Evolutionary conservation across 2,797 vertebrate species (phyloP).

Genomic region (Hemibagrus guttatus): DNA sequence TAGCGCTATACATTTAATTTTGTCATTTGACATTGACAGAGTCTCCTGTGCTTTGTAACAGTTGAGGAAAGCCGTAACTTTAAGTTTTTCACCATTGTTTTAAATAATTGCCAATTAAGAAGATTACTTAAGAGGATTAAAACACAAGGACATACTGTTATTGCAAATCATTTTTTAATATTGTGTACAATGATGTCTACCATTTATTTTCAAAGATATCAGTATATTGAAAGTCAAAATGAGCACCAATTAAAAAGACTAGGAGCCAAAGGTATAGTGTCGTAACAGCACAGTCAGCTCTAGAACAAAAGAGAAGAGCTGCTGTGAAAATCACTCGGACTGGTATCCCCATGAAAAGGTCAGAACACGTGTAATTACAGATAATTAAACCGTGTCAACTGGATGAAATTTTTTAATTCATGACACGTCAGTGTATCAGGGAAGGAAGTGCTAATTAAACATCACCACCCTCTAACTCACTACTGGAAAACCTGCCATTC

Average conservation of each 20-base stretch:
- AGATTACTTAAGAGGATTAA: too few species aligned
- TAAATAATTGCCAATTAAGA: too few species aligned
- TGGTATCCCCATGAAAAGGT: neutral
- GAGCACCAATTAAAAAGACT: neutral
- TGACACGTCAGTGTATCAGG: neutral
- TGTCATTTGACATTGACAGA: too few species aligned
- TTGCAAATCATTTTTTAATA: neutral
- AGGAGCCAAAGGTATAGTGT: too few species aligned
- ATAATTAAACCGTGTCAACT: neutral
- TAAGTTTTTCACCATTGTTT: too few species aligned
- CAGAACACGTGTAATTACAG: constrained; percentile 3
- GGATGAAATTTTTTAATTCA: constrained; percentile 1
- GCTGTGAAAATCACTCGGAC: constrained; percentile 7
- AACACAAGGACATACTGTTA: too few species aligned
- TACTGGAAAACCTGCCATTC: neutral
- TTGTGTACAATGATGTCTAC: neutral
- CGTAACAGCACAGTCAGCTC: neutral
- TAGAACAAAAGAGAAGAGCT: neutral
- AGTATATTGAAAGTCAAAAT: too few species aligned
- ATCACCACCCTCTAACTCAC: neutral
- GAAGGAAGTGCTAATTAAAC: neutral
- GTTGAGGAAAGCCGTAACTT: too few species aligned
- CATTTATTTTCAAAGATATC: neutral
- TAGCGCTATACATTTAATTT: too few species aligned
- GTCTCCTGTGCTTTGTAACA: too few species aligned